Evolutionary conservation across 2,888 invertebrate genomes (phyloP).

Genomic region (Drosophila monieri): DNA sequence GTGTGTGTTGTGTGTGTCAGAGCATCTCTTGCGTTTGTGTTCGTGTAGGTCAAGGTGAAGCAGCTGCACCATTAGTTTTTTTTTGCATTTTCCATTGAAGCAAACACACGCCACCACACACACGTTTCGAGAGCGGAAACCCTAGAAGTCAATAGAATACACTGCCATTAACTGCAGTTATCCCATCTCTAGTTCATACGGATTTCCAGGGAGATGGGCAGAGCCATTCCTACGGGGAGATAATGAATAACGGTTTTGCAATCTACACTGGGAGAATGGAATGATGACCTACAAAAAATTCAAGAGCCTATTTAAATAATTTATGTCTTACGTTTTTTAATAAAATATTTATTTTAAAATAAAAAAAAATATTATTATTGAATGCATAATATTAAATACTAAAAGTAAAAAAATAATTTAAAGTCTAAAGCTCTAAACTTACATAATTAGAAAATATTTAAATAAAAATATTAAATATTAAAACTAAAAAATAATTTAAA

Average conservation of each 20-base stretch:
- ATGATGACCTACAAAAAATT: neutral
- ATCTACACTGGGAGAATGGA: neutral
- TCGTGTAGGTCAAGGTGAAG: constrained; percentile 75
- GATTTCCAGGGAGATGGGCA: neutral
- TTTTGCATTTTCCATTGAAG: constrained; percentile 37
- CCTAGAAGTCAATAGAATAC: constrained; percentile 56
- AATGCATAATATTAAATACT: no score
- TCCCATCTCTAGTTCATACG: neutral
- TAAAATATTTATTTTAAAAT: no score
- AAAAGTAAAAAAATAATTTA: no score
- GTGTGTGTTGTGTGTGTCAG: constrained; percentile 8
- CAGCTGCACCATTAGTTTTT: constrained; percentile 43
- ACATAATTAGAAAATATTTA: no score
- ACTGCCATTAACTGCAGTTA: neutral
- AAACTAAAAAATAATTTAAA: no score
- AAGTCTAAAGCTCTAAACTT: no score
- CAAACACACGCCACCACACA: constrained; percentile 15
- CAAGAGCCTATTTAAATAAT: no score
- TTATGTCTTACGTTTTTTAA: no score
- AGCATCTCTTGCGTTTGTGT: constrained; percentile 35
- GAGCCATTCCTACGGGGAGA: neutral
- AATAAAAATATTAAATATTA: no score
- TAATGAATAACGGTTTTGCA: neutral
- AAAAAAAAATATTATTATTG: no score
- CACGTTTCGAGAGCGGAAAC: constrained; percentile 41